These are phyloP conservation scores for Apus apus DNA, from an alignment of 2,113 vertebrate genomes.

Conservation along the genomic window DNA sequence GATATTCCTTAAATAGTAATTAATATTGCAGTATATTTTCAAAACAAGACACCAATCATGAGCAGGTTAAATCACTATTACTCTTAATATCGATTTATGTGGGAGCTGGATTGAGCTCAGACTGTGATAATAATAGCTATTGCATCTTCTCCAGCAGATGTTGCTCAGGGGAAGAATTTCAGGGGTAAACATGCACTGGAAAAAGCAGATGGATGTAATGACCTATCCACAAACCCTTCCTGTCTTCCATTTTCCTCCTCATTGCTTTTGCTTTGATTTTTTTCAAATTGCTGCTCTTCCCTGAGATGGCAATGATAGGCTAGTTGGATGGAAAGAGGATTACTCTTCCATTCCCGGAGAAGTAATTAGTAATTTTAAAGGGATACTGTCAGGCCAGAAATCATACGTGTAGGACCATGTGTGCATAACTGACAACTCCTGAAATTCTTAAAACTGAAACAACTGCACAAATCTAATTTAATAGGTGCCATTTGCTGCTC, in stretches of 20 bases:
- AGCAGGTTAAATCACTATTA: constrained; percentile 28
- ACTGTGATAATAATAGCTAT: background rate
- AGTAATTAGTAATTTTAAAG: constrained; percentile 27
- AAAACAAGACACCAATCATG: constrained; percentile 15
- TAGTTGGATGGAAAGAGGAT: constrained; percentile 25
- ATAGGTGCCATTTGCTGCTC: background rate
- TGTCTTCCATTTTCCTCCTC: constrained; percentile 39
- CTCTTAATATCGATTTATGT: constrained; percentile 31
- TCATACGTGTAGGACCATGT: background rate
- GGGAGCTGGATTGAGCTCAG: constrained; percentile 4
- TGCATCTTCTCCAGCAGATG: constrained; percentile 29
- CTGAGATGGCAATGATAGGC: constrained; percentile 38
- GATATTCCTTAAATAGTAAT: constrained; percentile 42
- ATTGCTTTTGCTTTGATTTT: constrained; percentile 57
- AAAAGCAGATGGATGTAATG: constrained; percentile 37
- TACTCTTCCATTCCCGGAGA: constrained; percentile 7
- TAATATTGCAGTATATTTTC: constrained; percentile 9
- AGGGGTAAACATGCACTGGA: constrained; percentile 7
- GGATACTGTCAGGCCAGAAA: background rate
- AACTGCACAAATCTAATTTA: constrained; percentile 1
- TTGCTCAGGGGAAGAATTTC: constrained; percentile 39
- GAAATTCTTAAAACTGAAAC: constrained; percentile 21
- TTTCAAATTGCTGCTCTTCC: background rate
- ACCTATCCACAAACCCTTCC: constrained; percentile 19
- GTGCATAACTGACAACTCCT: constrained; percentile 19